Base-by-base conservation (phyloP, 2,888 invertebrate genomes). In the Ischnura elegans region DNA sequence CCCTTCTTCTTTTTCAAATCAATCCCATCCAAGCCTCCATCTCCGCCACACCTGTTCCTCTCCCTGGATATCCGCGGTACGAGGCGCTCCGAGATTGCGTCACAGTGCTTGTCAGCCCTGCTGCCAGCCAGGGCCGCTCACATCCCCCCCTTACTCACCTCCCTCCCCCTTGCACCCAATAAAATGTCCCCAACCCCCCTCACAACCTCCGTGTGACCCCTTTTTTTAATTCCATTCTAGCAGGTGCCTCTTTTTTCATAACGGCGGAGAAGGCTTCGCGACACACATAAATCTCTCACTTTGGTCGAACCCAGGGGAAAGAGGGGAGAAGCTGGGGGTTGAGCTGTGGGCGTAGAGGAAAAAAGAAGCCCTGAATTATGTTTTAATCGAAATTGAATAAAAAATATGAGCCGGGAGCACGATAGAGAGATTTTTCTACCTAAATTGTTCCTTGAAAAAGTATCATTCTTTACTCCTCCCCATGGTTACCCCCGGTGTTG, bases 361-460 rank as follows among this genome's bases (percentile, higher is more conserved):
- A 76, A 76, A 61, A 51, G 36, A 76, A 76, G 76, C 36, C 76
- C 16, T 76, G 76, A 76, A 76, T 76, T 76, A 76, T 76, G 36
- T 76, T 76, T 76, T 76, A 76, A 76, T 76, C 76, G 76, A 76
- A 76, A 76, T 76, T 13, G 36, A 76, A 76, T 36, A 61, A 2
- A 51, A 16, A 61, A 61, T 16, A 76, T 76, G 36, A 76, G 36
- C 76, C 76, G 6, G 36, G 25, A 36, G 76, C 25, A 36, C 6
- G 76, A 76, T 76, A 76, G 76, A 76, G 76, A 36, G 76, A 76
- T 76, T 76, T 76, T 76, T 76, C 76, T n/a, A n/a, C n/a, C n/a
- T 76, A 76, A 76, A 76, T 76, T 76, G 76, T 76, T 76, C 76
- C 76, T 13, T n/a, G n/a, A n/a, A n/a, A n/a, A 36, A 76, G 76